phyloP scores from a whole-genome alignment of 2,888 invertebrate genomes.

The Deroplatys truncata region DNA sequence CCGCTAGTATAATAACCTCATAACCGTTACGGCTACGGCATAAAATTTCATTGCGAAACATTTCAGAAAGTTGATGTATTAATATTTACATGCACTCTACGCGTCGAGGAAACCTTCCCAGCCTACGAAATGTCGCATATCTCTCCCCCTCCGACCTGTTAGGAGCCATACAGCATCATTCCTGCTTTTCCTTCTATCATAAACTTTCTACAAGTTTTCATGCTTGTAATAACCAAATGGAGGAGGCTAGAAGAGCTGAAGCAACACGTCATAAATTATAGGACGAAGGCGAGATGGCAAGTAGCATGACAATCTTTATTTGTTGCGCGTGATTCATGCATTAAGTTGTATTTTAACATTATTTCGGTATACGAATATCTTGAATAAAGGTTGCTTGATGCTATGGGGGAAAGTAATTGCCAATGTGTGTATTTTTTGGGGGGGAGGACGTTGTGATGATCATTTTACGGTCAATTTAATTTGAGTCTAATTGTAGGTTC shows the following conservation, averaged over 20 bases:
- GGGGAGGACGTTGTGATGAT: too few species aligned
- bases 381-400: too few species aligned
- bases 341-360: too few species aligned
- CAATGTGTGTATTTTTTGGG: too few species aligned
- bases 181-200: neutral
- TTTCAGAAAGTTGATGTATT: slow-evolving; percentile 10
- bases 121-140: neutral
- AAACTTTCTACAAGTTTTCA: neutral
- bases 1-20: slow-evolving; percentile 5
- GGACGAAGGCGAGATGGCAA: too few species aligned
- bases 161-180: neutral
- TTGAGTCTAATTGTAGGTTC: too few species aligned
- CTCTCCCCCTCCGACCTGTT: neutral
- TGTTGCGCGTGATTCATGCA: too few species aligned
- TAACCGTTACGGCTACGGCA: slow-evolving; percentile 6
- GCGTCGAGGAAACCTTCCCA: neutral
- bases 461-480: too few species aligned
- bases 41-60: slow-evolving; percentile 18
- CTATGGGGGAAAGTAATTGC: too few species aligned
- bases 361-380: too few species aligned
- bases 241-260: neutral
- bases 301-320: too few species aligned
- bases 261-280: too few species aligned
- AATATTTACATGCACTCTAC: slow-evolving; percentile 11
- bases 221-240: neutral